Conservation (phyloP, 2,888 invertebrate species). For the Allolobophora icterica region DNA sequence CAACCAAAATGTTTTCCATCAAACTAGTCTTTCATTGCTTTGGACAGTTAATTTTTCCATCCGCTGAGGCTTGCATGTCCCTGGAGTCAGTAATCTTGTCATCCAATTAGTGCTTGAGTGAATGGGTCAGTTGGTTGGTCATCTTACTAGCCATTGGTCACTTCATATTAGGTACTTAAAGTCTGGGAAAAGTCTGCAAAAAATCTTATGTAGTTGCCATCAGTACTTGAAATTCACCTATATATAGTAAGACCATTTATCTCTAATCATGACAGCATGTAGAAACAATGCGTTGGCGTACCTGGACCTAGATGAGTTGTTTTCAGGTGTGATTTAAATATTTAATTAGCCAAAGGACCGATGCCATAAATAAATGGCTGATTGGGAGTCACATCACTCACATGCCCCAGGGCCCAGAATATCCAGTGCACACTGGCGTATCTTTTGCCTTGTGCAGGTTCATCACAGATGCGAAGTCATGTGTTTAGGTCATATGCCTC, state of each 20-base stretch:
- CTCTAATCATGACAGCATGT: not conserved
- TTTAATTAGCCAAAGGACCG: not conserved
- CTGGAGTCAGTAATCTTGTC: not conserved
- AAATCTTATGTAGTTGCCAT: not conserved
- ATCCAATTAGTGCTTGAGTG: not conserved
- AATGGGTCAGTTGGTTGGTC: not conserved
- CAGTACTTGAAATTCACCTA: not conserved
- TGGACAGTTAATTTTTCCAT: not conserved
- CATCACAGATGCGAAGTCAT: conserved; percentile 25
- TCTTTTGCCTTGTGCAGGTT: not conserved
- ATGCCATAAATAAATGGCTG: not conserved
- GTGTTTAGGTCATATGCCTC: conserved; percentile 18
- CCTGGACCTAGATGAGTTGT: not conserved
- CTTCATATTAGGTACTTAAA: not conserved
- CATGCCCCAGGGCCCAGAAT: not conserved
- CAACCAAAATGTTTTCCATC: not conserved
- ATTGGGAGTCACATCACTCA: conserved; percentile 10
- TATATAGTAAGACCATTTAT: not conserved
- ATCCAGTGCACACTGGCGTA: not conserved
- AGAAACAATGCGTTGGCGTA: not conserved
- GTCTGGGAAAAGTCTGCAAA: conserved; percentile 14
- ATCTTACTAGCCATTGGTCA: not conserved
- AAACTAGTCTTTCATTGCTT: not conserved
- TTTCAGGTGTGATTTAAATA: conserved; percentile 17
- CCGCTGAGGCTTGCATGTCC: not conserved